Evolutionary conservation across 2,797 vertebrate species (phyloP), one percentile per base, ranked within the genome.

Genomic region (Tadarida brasiliensis): DNA sequence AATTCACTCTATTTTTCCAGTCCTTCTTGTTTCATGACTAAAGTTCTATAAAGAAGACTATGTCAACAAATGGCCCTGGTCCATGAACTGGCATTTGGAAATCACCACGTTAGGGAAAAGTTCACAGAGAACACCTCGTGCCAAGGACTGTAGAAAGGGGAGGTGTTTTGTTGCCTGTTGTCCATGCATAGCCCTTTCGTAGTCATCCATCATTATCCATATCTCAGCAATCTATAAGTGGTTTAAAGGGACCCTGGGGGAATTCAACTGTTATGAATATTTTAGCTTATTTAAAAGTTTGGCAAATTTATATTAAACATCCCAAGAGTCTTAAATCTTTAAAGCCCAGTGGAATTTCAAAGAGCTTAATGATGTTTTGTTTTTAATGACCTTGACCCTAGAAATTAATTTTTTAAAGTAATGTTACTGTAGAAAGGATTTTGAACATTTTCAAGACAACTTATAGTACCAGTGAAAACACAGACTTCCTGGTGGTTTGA

Each of bases 301-400:
- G 89, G 68, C 84, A 76, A 14, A 94, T 93, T 88, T 94, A 71
- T 92, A 93, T 90, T 96, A 88, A 97, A 89, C 35, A 94, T 89
- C 77, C 70, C 85, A 16, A 73, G 87, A 93, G 87, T 97, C 90
- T 96, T 95, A 97, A 90, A 96, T 96, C 95, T 96, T 96, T 97
- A 96, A 61, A 47, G 16, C 54, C 57, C 28, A 39, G 19, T 94
- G 94, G 93, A 97, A 97, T 98, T 98, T 98, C 93, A 93, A 97
- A 97, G 89, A 96, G 76, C 88, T 97, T 97, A 98, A 96, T 89
- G 54, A 87, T 96, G 86, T 97, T 98, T 98, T 97, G 94, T 96
- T 98, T 98, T 95, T 95, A 97, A 95, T 95, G 71, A 97, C n/a
- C 83, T 92, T 94, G 90, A 97, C 89, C 87, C 28, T 91, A 96